Base-by-base conservation (phyloP, 2,888 invertebrate genomes). In the Lordiphosa andalusiaca region DNA sequence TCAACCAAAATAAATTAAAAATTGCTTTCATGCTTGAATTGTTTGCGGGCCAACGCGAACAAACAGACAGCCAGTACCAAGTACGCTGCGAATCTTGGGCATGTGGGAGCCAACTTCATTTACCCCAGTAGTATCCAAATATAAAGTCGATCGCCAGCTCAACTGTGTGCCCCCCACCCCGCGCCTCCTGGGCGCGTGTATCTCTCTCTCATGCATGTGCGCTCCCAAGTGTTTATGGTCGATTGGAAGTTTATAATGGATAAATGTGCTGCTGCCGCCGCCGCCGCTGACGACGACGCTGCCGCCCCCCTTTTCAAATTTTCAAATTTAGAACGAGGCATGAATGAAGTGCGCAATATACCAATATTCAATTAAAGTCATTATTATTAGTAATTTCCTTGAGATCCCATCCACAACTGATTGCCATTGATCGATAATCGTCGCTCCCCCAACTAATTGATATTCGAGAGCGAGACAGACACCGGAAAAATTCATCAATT, bases 401-500 rank as follows among this genome's bases (percentile, higher is more conserved):
- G 57, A 30, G 39, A 39, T 39, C 50, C 39, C 44, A 44, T 33
- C 44, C 16, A 47, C 47, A 7, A 36, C 47, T 51, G 53, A 38
- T 53, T 60, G 56, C 56, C 60, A 60, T 56, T 64, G 59, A 51
- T 51, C 51, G 30, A 42, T 58, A 67, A 64, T 58, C 60, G 68
- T 35, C 39, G 13, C 49, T 19, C 53, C 40, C 23, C 30, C 41
- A 50, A 61, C 69, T 67, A 69, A 69, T 69, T 63, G 69, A 67
- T 67, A 69, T 56, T 57, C 65, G 56, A 67, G 49, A 53, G 56
- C 64, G 50, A 48, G 53, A 48, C 48, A 49, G 41, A 47, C 40
- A 85, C 87, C 87, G 88, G 88, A 87, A 86, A 87, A 86, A 80
- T 86, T 87, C 86, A 87, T 87, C 84, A 88, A 84, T 88, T 83